A percentile compares a stretch with the other conserved stretches of the same genome.
Evolutionary conservation across 2,888 invertebrate species (phyloP).

Genomic region (Drosophila mulleri): DNA sequence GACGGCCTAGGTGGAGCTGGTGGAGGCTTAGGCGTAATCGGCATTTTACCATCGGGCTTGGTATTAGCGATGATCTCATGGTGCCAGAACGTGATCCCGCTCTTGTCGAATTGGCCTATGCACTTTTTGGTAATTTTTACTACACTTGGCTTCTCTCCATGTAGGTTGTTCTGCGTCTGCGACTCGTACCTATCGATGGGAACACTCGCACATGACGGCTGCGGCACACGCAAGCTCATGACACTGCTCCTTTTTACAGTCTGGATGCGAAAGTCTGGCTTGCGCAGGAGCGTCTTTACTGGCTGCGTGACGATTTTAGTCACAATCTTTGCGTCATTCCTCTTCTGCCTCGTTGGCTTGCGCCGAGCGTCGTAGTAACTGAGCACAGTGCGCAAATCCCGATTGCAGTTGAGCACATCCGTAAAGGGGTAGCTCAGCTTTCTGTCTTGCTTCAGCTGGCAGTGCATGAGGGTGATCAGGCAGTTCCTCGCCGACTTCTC

Average conservation of each 20-base stretch:
- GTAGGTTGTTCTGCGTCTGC: no score
- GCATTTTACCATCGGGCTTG: no score
- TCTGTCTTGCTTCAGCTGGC: slow-evolving; percentile 8
- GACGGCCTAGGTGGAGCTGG: accelerated
- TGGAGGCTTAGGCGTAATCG: accelerated
- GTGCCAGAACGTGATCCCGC: no score
- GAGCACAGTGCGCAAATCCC: slow-evolving; percentile 18
- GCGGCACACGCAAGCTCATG: slow-evolving; percentile 13
- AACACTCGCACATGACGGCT: slow-evolving; percentile 8
- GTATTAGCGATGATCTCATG: background rate
- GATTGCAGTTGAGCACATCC: background rate
- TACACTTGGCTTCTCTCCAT: no score
- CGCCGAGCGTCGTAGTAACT: background rate
- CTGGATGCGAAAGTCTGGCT: accelerated
- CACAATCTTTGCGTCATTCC: background rate
- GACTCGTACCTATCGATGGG: accelerated
- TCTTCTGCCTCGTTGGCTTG: background rate
- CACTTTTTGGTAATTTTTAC: no score
- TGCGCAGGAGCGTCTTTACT: background rate
- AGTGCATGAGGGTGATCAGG: slow-evolving; percentile 15
- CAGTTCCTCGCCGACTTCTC: slow-evolving; percentile 37
- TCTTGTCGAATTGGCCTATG: background rate
- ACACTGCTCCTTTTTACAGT: background rate
- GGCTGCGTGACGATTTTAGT: background rate
- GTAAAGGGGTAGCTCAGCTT: slow-evolving; percentile 21